Conservation (phyloP, 2,113 vertebrate genomes). For the Ibidorhyncha struthersii region DNA sequence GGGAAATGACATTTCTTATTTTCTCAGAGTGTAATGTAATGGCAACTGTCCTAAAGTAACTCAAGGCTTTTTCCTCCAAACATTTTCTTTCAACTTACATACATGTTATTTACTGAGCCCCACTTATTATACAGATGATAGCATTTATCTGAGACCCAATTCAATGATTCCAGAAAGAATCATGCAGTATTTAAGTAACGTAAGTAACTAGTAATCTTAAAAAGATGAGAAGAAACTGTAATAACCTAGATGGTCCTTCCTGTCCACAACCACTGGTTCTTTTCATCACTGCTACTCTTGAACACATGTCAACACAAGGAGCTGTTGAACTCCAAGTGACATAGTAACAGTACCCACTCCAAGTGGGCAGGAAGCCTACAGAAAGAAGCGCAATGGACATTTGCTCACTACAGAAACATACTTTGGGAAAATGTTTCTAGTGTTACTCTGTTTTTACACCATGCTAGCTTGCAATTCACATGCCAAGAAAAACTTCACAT, state of each 20-base stretch:
- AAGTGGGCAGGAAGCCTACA: not conserved
- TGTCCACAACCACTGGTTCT: not conserved
- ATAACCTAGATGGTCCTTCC: not conserved
- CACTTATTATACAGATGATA: not conserved
- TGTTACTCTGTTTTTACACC: not conserved
- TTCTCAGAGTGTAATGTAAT: not conserved
- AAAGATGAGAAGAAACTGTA: not conserved
- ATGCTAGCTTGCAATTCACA: not conserved
- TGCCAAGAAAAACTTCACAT: not conserved
- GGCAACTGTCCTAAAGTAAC: not conserved
- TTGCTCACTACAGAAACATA: not conserved
- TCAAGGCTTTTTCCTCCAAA: not conserved
- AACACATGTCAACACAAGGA: not conserved
- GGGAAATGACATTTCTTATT: conserved; percentile 14
- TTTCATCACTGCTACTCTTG: not conserved
- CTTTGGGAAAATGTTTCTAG: not conserved
- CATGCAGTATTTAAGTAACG: not conserved
- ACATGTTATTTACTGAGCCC: not conserved
- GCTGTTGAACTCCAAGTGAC: not conserved
- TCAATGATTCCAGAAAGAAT: not conserved
- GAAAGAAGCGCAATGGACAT: not conserved
- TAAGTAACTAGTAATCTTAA: not conserved
- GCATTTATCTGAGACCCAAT: not conserved
- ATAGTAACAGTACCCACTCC: not conserved
- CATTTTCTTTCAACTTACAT: not conserved